Conservation (phyloP, 2,113 vertebrate species). For the Ceyx melanurus region DNA sequence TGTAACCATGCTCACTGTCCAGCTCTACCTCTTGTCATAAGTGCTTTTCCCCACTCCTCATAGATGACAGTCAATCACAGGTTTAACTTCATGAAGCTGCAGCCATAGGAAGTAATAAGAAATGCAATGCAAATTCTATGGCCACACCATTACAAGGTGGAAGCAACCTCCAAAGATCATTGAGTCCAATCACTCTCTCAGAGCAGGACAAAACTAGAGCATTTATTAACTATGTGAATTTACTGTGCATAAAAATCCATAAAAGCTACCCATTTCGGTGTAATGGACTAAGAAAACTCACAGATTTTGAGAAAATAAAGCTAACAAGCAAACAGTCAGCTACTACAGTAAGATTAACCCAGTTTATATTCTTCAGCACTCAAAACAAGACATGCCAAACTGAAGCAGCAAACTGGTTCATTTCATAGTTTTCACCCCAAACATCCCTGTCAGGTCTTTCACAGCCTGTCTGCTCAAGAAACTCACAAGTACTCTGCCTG, state of each 20-base stretch:
- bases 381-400: neutral
- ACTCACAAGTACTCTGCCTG: neutral
- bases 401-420: neutral
- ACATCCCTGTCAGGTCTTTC: neutral
- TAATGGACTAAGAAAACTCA: neutral
- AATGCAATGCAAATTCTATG: neutral
- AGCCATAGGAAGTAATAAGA: neutral
- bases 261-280: neutral
- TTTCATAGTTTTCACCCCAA: no score
- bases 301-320: neutral
- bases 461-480: neutral
- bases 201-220: no score
- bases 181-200: no score
- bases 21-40: neutral
- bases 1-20: neutral
- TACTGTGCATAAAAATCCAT: neutral
- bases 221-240: neutral
- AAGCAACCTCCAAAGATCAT: no score
- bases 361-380: neutral
- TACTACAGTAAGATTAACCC: neutral
- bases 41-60: neutral
- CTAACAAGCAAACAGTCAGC: neutral
- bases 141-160: neutral
- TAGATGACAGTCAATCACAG: neutral
- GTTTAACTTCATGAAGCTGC: slow-evolving; percentile 36